Base-by-base conservation (phyloP, 2,888 invertebrate species). In the Lepidonotus clava region DNA sequence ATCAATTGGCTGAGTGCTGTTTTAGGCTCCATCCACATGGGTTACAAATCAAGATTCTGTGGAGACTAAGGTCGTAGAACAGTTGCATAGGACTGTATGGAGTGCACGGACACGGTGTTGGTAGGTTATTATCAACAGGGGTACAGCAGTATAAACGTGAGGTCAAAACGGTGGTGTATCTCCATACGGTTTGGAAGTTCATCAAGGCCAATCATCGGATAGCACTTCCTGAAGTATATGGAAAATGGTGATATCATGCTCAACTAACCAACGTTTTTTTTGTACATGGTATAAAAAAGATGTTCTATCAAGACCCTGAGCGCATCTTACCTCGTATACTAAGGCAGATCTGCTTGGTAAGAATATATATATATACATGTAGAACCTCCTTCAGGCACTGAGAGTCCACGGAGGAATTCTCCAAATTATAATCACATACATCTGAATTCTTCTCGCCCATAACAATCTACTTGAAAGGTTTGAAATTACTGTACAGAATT, bases 271-370 rank as follows among this genome's bases (percentile, higher is more conserved):
- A 61, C 1, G 28, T 4, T 24, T 61, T 11, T 28, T 14, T n/a
- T 61, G 61, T 28, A 61, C 4, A 28, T 32, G 24, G 11, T 5
- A 11, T 61, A 24, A 11, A 11, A 61, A 61, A 61, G 56, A 56
- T 24, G 11, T 24, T 61, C 28, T 24, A 11, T 32, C 61, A 14
- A 11, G 24, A 61, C 61, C 61, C 61, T 61, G 61, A 61, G 61
- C 28, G 61, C 24, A 32, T 61, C 61, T 24, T 61, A 32, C 61
- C 61, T 1, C 28, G 4, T 61, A 8, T 61, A n/a, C n/a, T 61
- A 61, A 61, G 61, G 61, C 61, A 61, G 61, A 61, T 61, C 61
- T 61, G 61, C 61, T 61, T 61, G 61, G 61, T 28, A 61, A 11
- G 5, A 61, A 61, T 61, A 61, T 61, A 61, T 61, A 28, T 61